phyloP scores from a whole-genome alignment of 1,140 invertebrate species.

The Heliconius congener region DNA sequence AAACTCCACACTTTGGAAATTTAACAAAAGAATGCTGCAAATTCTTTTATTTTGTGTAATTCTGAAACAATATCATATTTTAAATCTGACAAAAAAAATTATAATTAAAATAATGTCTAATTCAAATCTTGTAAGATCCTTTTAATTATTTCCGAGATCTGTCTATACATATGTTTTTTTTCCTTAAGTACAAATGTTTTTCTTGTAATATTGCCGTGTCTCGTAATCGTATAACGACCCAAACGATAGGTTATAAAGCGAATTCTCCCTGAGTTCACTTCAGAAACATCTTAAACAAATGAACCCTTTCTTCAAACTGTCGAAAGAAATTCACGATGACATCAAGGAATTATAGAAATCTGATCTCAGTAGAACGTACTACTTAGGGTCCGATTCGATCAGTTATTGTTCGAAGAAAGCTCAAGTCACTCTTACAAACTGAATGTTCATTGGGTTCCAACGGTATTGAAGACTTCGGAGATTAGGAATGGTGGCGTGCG shows the following conservation, averaged over 20 bases:
- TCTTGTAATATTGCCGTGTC: background rate
- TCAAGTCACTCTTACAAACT: constrained; percentile 23
- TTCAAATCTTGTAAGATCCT: too few species aligned
- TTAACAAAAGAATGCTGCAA: background rate
- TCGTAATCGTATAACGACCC: background rate
- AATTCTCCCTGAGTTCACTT: background rate
- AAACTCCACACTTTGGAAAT: background rate
- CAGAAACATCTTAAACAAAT: background rate
- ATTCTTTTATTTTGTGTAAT: background rate
- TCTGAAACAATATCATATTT: background rate
- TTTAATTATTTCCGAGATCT: too few species aligned
- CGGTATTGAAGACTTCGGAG: constrained; percentile 6
- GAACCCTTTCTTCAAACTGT: constrained; percentile 18
- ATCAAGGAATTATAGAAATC: constrained; percentile 10
- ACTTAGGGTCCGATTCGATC: constrained; percentile 16
- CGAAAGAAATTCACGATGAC: constrained; percentile 29
- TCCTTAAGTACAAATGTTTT: background rate
- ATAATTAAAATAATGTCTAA: too few species aligned
- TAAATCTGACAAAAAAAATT: background rate
- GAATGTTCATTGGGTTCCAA: constrained; percentile 17
- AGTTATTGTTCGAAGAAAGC: constrained; percentile 18
- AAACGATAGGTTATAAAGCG: background rate
- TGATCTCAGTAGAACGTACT: constrained; percentile 19
- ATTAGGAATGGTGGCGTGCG: background rate
- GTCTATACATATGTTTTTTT: background rate